phyloP scores from a whole-genome alignment of 2,113 vertebrate genomes.

The Microcebus murinus region DNA sequence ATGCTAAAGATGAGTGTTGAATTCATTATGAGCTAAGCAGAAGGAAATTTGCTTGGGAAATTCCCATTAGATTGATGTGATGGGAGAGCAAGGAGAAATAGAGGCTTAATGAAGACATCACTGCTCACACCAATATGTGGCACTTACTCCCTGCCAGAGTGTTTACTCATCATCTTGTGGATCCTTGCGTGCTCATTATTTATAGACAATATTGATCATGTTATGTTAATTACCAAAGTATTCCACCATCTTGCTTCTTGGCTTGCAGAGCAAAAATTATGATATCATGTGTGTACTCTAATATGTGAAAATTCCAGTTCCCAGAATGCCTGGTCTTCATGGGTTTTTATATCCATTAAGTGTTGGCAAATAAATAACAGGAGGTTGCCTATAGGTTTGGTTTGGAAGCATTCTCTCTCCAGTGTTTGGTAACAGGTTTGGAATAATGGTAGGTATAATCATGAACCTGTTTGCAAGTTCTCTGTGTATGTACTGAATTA shows the following conservation, averaged over 20 bases:
- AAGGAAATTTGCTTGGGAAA: conserved; percentile 40
- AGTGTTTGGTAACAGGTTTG: conserved; percentile 51
- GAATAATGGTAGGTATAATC: conserved; percentile 26
- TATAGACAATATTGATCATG: conserved; percentile 42
- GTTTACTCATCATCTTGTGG: neutral
- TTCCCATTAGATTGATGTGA: neutral
- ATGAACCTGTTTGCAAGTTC: conserved; percentile 17
- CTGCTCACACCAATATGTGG: neutral
- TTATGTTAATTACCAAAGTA: conserved; percentile 21
- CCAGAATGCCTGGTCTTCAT: neutral
- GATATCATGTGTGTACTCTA: neutral
- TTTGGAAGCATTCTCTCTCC: conserved; percentile 59
- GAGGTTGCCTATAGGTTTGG: conserved; percentile 58
- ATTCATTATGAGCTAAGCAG: neutral
- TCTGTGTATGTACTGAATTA: neutral
- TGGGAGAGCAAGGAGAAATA: neutral
- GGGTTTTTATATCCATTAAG: neutral
- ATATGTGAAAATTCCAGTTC: neutral
- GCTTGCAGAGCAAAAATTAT: neutral
- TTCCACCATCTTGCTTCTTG: neutral
- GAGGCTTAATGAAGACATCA: neutral
- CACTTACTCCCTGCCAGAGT: neutral
- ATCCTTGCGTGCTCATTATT: neutral
- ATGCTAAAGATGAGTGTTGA: neutral
- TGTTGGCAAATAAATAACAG: conserved; percentile 66